phyloP scores from a whole-genome alignment of 2,797 vertebrate genomes.

The Fistularia commersonii region DNA sequence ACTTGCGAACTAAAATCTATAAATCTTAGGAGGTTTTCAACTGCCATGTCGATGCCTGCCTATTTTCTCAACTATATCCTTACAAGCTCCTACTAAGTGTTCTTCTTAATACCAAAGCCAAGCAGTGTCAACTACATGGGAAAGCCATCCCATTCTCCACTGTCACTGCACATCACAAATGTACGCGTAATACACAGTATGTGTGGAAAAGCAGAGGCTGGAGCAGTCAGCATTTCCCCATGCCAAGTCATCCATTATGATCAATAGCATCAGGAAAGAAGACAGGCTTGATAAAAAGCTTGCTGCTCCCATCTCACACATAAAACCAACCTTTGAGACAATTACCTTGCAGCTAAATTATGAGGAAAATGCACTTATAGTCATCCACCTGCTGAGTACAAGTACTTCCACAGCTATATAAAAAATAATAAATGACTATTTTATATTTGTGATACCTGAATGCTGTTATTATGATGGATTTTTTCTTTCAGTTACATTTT shows the following conservation, averaged over 20 bases:
- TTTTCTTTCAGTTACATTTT: no score
- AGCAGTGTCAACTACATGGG: constrained; percentile 3
- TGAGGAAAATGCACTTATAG: constrained; percentile 3
- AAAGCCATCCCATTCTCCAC: constrained; percentile 26
- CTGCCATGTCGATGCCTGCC: neutral
- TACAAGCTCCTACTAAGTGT: no score
- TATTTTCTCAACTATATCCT: neutral
- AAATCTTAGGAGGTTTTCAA: constrained; percentile 4
- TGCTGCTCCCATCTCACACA: constrained; percentile 14
- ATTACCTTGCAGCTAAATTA: constrained; percentile 12
- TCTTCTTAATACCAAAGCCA: neutral
- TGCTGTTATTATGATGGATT: no score
- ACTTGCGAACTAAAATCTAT: constrained; percentile 14
- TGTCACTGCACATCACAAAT: constrained; percentile 35
- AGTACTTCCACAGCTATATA: no score
- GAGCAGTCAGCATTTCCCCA: constrained; percentile 35
- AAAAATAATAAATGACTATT: no score
- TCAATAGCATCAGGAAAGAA: constrained; percentile 34
- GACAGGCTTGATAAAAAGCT: constrained; percentile 43
- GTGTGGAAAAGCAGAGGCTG: constrained; percentile 14
- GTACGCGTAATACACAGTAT: constrained; percentile 25
- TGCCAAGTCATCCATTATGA: constrained; percentile 48
- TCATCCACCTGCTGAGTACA: neutral
- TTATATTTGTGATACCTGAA: no score
- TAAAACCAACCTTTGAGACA: constrained; percentile 22